Evolutionary conservation across 2,888 invertebrate species (phyloP).

Genomic region (Xanthostigma xanthostigma): DNA sequence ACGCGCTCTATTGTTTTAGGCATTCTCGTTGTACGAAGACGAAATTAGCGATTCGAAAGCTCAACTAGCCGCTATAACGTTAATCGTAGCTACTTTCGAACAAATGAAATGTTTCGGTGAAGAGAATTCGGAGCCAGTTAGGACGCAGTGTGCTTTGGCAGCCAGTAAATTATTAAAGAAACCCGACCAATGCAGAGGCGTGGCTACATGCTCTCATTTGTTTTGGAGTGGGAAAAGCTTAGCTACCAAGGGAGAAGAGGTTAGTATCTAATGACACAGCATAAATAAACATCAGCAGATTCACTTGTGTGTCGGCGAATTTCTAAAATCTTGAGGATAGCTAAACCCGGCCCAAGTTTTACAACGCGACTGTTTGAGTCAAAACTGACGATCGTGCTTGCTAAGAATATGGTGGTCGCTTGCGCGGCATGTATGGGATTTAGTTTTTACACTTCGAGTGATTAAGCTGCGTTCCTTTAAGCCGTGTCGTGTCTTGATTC

Average conservation of each 20-base stretch:
- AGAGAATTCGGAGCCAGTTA: constrained; percentile 91
- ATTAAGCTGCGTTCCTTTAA: too few relatives aligned
- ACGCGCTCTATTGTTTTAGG: constrained; percentile 32
- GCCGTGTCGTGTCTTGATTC: too few relatives aligned
- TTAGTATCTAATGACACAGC: constrained; percentile 10
- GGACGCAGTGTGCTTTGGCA: constrained; percentile 90
- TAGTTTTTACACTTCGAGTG: too few relatives aligned
- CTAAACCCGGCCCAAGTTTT: too few relatives aligned
- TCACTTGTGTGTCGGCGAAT: too few relatives aligned
- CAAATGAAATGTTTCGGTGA: constrained; percentile 89
- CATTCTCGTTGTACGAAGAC: constrained; percentile 95
- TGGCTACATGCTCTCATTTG: constrained; percentile 84
- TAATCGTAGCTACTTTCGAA: constrained; percentile 91
- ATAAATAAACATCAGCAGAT: too few relatives aligned
- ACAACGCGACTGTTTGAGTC: too few relatives aligned
- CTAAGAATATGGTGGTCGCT: too few relatives aligned
- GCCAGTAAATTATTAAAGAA: constrained; percentile 94
- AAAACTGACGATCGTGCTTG: too few relatives aligned
- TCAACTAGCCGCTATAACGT: constrained; percentile 87
- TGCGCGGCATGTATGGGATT: too few relatives aligned
- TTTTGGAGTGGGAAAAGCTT: constrained; percentile 84
- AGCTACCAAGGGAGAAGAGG: constrained; percentile 31
- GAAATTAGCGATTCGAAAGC: constrained; percentile 96
- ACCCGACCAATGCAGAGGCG: constrained; percentile 94
- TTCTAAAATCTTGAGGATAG: too few relatives aligned